Percentiles rank a stretch among this genome's conserved stretches.
Conservation (phyloP, 2,113 vertebrate genomes). For the Hyla sarda region DNA sequence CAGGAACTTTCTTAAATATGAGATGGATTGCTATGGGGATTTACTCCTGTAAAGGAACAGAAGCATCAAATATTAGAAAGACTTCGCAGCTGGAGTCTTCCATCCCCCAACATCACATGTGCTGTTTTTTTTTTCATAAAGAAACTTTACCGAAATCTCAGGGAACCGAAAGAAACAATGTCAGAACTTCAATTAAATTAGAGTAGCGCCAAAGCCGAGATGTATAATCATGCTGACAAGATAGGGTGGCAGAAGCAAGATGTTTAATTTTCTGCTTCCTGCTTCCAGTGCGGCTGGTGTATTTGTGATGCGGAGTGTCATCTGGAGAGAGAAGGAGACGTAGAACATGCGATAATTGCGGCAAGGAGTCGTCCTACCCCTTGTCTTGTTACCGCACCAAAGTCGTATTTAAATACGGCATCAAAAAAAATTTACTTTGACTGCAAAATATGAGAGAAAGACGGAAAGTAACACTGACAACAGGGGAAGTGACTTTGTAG, state of each 20-base stretch:
- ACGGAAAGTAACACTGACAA: background rate
- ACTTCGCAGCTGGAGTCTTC: background rate
- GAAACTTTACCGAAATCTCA: background rate
- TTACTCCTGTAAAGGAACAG: too few species aligned
- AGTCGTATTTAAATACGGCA: slow-evolving; percentile 36
- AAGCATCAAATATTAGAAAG: too few species aligned
- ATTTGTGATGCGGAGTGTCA: slow-evolving; percentile 34
- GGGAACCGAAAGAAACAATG: slow-evolving; percentile 20
- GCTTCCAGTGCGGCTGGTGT: slow-evolving; percentile 21
- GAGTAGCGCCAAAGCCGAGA: slow-evolving; percentile 7
- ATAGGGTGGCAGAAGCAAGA: slow-evolving; percentile 40
- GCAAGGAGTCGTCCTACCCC: background rate
- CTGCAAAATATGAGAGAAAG: background rate
- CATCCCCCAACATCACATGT: background rate
- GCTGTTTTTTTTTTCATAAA: background rate
- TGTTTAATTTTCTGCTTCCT: slow-evolving; percentile 54
- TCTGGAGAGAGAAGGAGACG: background rate
- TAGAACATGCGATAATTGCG: slow-evolving; percentile 30
- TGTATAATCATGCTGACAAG: slow-evolving; percentile 50
- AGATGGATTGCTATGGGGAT: too few species aligned
- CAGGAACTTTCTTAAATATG: too few species aligned
- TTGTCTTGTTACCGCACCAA: slow-evolving; percentile 47
- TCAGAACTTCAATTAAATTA: slow-evolving; percentile 46
- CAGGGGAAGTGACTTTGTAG: slow-evolving; percentile 7
- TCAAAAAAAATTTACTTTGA: slow-evolving; percentile 1